Evolutionary conservation across 1,140 invertebrate species (phyloP).

Genomic region (Drosophila ficusphila): DNA sequence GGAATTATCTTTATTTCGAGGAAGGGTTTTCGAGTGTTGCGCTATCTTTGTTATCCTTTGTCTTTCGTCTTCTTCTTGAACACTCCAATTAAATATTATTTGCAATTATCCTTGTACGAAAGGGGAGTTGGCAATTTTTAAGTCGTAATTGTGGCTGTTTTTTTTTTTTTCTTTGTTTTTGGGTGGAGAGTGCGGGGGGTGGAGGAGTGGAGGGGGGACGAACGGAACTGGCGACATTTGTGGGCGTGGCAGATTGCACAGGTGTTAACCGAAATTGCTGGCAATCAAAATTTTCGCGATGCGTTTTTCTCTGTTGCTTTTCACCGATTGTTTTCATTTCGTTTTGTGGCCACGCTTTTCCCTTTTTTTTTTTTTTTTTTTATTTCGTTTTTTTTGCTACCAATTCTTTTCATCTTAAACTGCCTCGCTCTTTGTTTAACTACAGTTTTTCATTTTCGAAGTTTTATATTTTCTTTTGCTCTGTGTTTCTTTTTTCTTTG

Average conservation of each 20-base stretch:
- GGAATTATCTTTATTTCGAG: not conserved
- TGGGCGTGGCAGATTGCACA: constrained; percentile 36
- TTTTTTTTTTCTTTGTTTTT: no score
- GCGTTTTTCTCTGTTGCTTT: constrained; percentile 18
- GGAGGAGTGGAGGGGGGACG: not conserved
- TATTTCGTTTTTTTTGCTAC: constrained; percentile 8
- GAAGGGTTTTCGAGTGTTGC: constrained; percentile 8
- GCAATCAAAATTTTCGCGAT: constrained; percentile 8
- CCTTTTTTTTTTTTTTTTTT: constrained; percentile 17
- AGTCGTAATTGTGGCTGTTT: constrained; percentile 11
- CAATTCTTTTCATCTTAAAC: constrained; percentile 19
- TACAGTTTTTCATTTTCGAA: constrained; percentile 37
- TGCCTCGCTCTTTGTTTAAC: constrained; percentile 21
- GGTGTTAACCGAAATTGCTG: constrained; percentile 33
- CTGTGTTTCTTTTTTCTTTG: not conserved
- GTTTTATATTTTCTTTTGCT: constrained; percentile 17
- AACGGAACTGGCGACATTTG: not conserved
- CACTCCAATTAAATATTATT: constrained; percentile 28
- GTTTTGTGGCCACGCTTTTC: not conserved
- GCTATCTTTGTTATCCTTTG: constrained; percentile 6
- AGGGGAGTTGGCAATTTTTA: constrained; percentile 1
- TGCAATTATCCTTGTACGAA: constrained; percentile 12
- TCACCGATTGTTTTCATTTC: not conserved
- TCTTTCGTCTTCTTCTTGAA: constrained; percentile 6
- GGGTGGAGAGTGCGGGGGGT: no score